A percentile compares a stretch with the other conserved stretches of the same genome.
phyloP scores from a whole-genome alignment of 1,140 invertebrate species.

The Drosophila sulfurigaster region DNA sequence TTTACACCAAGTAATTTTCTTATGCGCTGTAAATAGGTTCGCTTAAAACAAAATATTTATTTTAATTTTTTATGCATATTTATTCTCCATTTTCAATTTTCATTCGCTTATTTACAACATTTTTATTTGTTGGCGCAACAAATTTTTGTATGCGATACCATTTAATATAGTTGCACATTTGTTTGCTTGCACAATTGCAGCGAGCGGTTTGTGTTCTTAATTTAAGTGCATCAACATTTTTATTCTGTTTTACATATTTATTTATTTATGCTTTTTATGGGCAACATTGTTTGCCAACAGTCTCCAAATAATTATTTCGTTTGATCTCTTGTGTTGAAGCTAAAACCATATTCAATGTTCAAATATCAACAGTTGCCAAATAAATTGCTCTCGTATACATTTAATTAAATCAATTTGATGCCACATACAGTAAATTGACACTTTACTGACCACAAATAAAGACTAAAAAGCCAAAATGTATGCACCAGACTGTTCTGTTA shows the following conservation, averaged over 20 bases:
- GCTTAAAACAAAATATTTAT: neutral
- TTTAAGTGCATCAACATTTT: slow-evolving; percentile 67
- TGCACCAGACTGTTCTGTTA: neutral
- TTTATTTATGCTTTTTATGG: slow-evolving; percentile 36
- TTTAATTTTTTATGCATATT: neutral
- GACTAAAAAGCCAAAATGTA: slow-evolving; percentile 9
- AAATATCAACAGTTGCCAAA: slow-evolving; percentile 4
- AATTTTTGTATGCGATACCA: slow-evolving; percentile 52
- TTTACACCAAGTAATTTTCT: neutral
- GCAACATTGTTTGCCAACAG: slow-evolving; percentile 12
- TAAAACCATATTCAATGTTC: neutral
- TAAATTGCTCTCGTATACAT: slow-evolving; percentile 6
- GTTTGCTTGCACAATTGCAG: slow-evolving; percentile 56
- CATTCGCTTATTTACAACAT: slow-evolving; percentile 9
- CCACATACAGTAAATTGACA: neutral
- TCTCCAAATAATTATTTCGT: slow-evolving; percentile 9
- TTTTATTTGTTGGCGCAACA: slow-evolving; percentile 35
- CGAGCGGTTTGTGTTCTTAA: slow-evolving; percentile 67
- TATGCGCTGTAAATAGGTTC: neutral
- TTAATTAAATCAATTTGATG: slow-evolving; percentile 12
- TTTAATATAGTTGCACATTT: slow-evolving; percentile 71
- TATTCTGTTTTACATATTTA: slow-evolving; percentile 39
- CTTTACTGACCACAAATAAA: slow-evolving; percentile 4
- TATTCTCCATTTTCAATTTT: neutral
- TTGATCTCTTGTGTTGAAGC: slow-evolving; percentile 12